Percentiles rank a stretch among this genome's conserved stretches.
These are phyloP conservation scores for Sebastes fasciatus DNA, from an alignment of 2,113 vertebrate genomes.

Conservation along the genomic window DNA sequence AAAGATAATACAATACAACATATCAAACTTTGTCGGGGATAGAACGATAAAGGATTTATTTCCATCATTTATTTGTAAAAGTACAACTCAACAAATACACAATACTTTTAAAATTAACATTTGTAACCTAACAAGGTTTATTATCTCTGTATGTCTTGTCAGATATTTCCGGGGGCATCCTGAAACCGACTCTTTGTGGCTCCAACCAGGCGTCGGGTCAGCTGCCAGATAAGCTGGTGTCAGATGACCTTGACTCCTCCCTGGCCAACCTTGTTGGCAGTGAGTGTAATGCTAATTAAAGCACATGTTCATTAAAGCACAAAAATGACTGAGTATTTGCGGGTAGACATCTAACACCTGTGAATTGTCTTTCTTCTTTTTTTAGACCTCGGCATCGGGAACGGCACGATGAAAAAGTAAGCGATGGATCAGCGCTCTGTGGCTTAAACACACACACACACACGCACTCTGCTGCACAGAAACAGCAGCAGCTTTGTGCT, in stretches of 20 bases:
- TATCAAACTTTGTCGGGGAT: background rate
- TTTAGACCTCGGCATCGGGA: conserved; percentile 96
- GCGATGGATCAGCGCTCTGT: conserved; percentile 37
- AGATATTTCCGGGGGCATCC: conserved; percentile 92
- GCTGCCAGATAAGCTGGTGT: conserved; percentile 93
- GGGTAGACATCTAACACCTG: background rate
- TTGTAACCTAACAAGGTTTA: background rate
- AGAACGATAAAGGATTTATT: background rate
- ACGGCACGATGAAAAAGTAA: conserved; percentile 98
- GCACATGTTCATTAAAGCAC: conserved; percentile 4
- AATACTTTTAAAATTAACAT: background rate
- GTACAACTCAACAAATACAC: background rate
- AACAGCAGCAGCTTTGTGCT: conserved; percentile 34
- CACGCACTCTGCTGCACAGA: background rate
- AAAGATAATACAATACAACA: background rate
- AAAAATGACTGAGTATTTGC: background rate
- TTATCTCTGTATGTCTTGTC: conserved; percentile 16
- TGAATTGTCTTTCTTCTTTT: conserved; percentile 20
- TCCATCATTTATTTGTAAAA: background rate
- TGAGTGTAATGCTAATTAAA: conserved; percentile 83
- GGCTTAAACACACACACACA: background rate
- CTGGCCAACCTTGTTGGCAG: conserved; percentile 98
- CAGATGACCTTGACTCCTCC: conserved; percentile 97
- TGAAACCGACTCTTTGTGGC: conserved; percentile 95
- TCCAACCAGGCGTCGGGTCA: conserved; percentile 90